Conservation (phyloP, 2,888 invertebrate genomes). For the Melanostoma scalare region DNA sequence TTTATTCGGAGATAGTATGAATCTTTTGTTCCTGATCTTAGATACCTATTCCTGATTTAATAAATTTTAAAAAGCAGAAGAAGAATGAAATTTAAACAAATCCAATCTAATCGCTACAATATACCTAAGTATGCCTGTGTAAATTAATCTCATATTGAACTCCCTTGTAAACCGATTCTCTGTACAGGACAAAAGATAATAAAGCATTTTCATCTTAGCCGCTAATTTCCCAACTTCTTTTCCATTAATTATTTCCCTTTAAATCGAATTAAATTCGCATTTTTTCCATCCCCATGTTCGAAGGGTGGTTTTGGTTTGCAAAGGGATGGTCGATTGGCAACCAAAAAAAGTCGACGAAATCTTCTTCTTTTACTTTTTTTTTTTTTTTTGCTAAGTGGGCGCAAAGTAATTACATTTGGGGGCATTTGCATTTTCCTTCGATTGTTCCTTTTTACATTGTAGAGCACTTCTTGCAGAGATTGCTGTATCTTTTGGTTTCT, state of each 20-base stretch:
- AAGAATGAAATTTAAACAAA: too few species aligned
- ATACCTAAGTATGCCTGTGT: neutral
- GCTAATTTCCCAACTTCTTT: slow-evolving; percentile 70
- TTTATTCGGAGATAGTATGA: too few species aligned
- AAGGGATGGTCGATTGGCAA: neutral
- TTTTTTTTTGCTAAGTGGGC: slow-evolving; percentile 56
- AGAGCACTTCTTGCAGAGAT: slow-evolving; percentile 27
- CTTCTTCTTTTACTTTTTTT: slow-evolving; percentile 61
- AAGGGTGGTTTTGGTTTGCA: slow-evolving; percentile 23
- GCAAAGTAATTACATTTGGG: slow-evolving; percentile 67
- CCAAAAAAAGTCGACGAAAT: slow-evolving; percentile 27
- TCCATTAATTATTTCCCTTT: slow-evolving; percentile 70
- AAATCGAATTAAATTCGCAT: slow-evolving; percentile 72
- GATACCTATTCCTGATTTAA: too few species aligned
- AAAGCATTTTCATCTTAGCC: slow-evolving; percentile 51
- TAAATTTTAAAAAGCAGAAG: too few species aligned
- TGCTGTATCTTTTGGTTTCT: neutral
- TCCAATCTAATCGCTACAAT: too few species aligned
- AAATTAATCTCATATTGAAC: slow-evolving; percentile 62
- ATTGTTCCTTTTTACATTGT: slow-evolving; percentile 41
- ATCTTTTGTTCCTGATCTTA: too few species aligned
- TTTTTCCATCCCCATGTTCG: slow-evolving; percentile 51
- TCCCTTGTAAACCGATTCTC: slow-evolving; percentile 14
- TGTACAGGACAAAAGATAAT: slow-evolving; percentile 41
- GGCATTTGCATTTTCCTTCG: slow-evolving; percentile 69